Evolutionary conservation across 2,113 vertebrate species (phyloP).

Genomic region (Ifrita kowaldi): DNA sequence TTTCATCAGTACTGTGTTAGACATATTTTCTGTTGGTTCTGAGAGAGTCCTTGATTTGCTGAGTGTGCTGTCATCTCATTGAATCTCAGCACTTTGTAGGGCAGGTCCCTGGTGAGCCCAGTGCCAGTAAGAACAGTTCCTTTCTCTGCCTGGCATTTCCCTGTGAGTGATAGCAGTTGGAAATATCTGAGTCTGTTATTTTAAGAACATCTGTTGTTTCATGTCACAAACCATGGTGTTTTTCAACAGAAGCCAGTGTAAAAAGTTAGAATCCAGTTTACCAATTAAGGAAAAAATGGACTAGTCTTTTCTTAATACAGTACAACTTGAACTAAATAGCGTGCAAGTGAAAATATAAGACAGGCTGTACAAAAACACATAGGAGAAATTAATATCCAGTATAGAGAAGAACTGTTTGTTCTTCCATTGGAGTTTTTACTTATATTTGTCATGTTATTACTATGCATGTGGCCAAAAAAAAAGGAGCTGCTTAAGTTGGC

Average conservation of each 20-base stretch:
- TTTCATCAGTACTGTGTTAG: neutral
- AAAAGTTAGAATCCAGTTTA: neutral
- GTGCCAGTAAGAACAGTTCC: neutral
- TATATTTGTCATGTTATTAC: neutral
- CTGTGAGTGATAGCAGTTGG: neutral
- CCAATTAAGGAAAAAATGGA: neutral
- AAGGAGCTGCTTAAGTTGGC: neutral
- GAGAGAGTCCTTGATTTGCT: neutral
- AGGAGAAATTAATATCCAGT: neutral
- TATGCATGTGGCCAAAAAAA: neutral
- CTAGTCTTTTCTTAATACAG: neutral
- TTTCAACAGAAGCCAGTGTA: neutral
- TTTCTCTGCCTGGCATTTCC: neutral
- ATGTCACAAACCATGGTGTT: neutral
- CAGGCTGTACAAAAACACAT: neutral
- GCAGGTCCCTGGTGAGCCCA: neutral
- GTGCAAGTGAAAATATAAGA: neutral
- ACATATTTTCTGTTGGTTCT: neutral
- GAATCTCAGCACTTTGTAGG: neutral
- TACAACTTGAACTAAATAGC: neutral
- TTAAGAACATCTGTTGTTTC: conserved; percentile 12
- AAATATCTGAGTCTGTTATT: neutral
- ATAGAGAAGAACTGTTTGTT: neutral
- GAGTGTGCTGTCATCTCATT: fast-evolving
- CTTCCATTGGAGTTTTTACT: neutral